These are phyloP conservation scores for Porphyrio hochstetteri DNA, from an alignment of 2,113 vertebrate species.

Conservation along the genomic window DNA sequence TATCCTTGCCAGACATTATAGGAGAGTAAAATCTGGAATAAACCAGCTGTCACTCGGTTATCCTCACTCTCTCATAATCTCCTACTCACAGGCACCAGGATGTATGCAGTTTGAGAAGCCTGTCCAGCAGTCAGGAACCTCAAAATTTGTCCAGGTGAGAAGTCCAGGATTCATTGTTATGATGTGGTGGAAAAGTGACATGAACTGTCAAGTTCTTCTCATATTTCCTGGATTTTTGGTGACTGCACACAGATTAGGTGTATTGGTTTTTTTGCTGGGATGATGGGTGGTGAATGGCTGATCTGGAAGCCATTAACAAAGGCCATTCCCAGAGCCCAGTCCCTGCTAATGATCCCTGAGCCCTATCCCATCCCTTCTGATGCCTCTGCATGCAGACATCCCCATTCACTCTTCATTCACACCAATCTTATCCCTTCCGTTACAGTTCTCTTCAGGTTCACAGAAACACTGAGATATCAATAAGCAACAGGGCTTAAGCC, in stretches of 20 bases:
- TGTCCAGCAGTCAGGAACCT: background rate
- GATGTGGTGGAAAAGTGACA: background rate
- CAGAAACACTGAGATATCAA: background rate
- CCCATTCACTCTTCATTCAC: background rate
- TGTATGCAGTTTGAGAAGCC: accelerated
- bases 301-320: background rate
- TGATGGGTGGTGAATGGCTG: background rate
- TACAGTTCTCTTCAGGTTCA: background rate
- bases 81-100: background rate
- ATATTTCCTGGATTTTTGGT: background rate
- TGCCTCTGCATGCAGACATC: background rate
- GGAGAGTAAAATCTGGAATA: background rate
- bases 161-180: background rate
- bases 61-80: background rate
- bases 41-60: background rate
- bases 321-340: background rate
- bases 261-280: background rate
- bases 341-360: background rate
- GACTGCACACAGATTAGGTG: background rate
- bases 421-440: background rate
- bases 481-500: background rate
- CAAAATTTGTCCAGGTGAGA: background rate
- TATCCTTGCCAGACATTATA: background rate
- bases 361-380: background rate
- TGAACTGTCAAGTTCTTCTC: background rate